phyloP scores from a whole-genome alignment of 2,113 vertebrate species.

The Phalacrocorax aristotelis region DNA sequence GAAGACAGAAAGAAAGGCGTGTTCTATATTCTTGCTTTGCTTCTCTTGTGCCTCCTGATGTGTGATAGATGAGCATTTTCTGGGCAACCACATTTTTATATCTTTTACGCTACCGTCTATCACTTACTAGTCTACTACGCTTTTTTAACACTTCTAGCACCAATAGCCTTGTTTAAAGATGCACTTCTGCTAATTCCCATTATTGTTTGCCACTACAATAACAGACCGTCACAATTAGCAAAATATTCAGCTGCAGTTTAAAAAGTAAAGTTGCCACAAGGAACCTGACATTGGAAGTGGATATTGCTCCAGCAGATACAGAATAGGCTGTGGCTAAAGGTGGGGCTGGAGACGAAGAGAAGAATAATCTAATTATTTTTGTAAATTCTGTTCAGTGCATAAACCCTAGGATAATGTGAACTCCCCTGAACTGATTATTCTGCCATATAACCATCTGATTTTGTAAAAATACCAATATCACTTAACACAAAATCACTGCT shows the following conservation, averaged over 20 bases:
- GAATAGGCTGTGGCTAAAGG: conserved; percentile 21
- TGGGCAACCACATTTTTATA: conserved; percentile 49
- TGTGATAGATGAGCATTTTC: conserved; percentile 31
- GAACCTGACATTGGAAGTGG: background rate
- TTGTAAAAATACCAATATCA: conserved; percentile 66
- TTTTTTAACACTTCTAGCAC: conserved; percentile 25
- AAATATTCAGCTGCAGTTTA: background rate
- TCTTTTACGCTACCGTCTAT: conserved; percentile 33
- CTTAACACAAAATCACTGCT: conserved; percentile 73
- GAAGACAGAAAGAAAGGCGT: background rate
- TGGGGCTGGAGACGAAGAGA: background rate
- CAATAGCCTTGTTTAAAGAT: background rate
- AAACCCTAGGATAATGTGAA: conserved; percentile 59
- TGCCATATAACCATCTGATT: conserved; percentile 62
- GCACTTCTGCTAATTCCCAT: background rate
- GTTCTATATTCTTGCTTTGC: conserved; percentile 5
- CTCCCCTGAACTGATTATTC: conserved; percentile 62
- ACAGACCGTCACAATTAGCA: background rate
- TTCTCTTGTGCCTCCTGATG: conserved; percentile 43
- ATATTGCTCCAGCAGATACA: background rate
- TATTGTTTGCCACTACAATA: conserved; percentile 9
- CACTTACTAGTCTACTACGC: conserved; percentile 25
- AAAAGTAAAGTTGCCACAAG: conserved; percentile 47
- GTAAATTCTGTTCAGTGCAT: conserved; percentile 27
- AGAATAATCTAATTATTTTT: conserved; percentile 30